Evolutionary conservation across 2,113 vertebrate genomes (phyloP).

Genomic region (Poeciliopsis retropinna): DNA sequence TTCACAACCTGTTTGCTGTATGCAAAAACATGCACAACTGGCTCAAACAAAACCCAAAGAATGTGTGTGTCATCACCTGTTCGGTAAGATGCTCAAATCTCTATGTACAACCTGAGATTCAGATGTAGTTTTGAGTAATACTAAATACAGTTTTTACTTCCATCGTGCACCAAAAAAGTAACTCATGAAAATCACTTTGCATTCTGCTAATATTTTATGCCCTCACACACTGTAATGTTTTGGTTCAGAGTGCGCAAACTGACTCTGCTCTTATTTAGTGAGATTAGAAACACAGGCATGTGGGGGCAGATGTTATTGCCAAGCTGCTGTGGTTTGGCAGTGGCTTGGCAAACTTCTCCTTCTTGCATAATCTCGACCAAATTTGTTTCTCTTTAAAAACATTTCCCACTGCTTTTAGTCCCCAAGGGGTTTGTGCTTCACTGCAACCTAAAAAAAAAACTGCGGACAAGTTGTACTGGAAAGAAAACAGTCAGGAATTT

Average conservation of each 20-base stretch:
- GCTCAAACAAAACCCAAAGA: slow-evolving; percentile 98
- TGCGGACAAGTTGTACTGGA: not conserved
- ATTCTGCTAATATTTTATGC: too few relatives aligned
- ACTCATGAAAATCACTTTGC: too few relatives aligned
- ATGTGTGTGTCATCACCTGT: slow-evolving; percentile 98
- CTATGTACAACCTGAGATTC: not conserved
- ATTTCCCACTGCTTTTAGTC: slow-evolving; percentile 23
- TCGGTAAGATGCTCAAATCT: slow-evolving; percentile 85
- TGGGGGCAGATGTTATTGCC: slow-evolving; percentile 43
- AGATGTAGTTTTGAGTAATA: not conserved
- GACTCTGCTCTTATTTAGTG: slow-evolving; percentile 16
- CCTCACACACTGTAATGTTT: too few relatives aligned
- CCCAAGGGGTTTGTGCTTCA: slow-evolving; percentile 35
- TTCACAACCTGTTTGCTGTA: slow-evolving; percentile 97
- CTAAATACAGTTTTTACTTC: not conserved
- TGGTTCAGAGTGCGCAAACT: slow-evolving; percentile 7
- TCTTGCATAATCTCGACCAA: slow-evolving; percentile 44
- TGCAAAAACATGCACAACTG: slow-evolving; percentile 99
- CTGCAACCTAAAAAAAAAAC: slow-evolving; percentile 39
- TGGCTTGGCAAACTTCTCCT: slow-evolving; percentile 44
- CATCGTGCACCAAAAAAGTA: too few relatives aligned
- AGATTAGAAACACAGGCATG: slow-evolving; percentile 28
- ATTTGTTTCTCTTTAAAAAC: slow-evolving; percentile 29
- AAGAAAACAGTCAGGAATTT: not conserved
- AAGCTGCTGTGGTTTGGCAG: slow-evolving; percentile 45